A percentile compares a stretch with the other conserved stretches of the same genome.
Conservation (phyloP, 2,113 vertebrate species). For the Anoura caudifer region DNA sequence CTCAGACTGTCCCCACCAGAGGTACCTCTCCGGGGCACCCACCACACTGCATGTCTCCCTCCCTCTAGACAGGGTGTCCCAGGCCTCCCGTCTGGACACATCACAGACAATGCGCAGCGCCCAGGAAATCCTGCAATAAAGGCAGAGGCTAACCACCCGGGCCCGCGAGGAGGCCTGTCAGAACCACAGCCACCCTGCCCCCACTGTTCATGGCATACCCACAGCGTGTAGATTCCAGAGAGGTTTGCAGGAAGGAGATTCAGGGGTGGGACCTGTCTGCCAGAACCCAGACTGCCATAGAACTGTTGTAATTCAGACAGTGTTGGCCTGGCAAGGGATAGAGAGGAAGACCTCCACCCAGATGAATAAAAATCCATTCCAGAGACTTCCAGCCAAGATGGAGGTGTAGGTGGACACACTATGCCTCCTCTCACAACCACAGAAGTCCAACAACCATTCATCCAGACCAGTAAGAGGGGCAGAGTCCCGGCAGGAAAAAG, state of each 20-base stretch:
- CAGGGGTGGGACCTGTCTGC: too few species aligned
- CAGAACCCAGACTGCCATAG: neutral
- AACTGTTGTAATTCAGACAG: neutral
- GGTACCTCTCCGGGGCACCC: rapidly evolving
- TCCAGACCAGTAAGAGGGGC: too few species aligned
- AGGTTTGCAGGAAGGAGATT: neutral
- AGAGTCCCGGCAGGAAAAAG: too few species aligned
- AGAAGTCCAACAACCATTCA: too few species aligned
- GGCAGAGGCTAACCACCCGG: rapidly evolving
- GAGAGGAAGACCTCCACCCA: neutral
- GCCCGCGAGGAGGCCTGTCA: neutral
- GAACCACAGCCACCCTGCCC: rapidly evolving
- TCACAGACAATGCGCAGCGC: neutral
- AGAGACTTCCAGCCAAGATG: too few species aligned
- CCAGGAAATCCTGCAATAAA: neutral
- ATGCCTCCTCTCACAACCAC: too few species aligned
- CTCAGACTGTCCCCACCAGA: neutral
- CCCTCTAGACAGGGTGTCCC: neutral
- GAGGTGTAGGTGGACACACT: too few species aligned
- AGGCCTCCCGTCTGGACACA: neutral
- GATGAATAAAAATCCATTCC: neutral
- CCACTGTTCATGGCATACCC: neutral
- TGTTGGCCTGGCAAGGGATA: neutral
- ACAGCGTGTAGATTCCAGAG: neutral
- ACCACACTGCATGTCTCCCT: neutral